Base-by-base conservation (phyloP, 1,140 invertebrate genomes). In the Drosophila obscura region DNA sequence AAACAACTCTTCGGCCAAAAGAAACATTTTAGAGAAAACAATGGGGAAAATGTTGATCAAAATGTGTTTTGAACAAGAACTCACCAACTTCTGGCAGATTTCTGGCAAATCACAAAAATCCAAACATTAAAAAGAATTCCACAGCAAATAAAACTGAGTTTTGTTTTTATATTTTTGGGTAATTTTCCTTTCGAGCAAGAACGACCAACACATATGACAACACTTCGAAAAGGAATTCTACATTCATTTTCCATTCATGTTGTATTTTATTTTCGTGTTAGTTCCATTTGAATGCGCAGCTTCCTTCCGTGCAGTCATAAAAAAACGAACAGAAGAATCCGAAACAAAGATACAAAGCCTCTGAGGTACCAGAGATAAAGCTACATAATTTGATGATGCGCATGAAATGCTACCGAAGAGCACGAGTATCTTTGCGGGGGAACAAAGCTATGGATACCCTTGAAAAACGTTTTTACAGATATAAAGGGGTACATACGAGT, bases 241-340 rank as follows among this genome's bases (percentile, higher is more conserved):
- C 55, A 80, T 50, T 53, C 31, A 31, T 55, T 59, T 59, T 44
- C 16, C 56, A 48, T 73, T 49, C 41, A 63, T 44, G 46, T 67
- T 13, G 0, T 1, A 39, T 22, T 72, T 43, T 24, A 41, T 45
- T 44, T 65, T 55, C 31, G 64, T 13, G 53, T 53, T 80, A 39
- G 76, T 83, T 83, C 77, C 80, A 80, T 73, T 84, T 11, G 72
- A 62, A 80, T 80, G 72, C 80, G 50, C 31, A n/a, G 59, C 72
- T 83, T 80, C 76, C 80, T 83, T 83, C 76, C 80, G 80, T 55
- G 66, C 48, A 64, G 35, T 19, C 72, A 73, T 83, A 83, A 83
- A 84, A 80, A 61, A 11, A 15, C 41, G 43, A 69, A 62, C 67
- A 67, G 64, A 58, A 49, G 15, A 22, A 9, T n/a, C 8, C 50